Conservation (phyloP, 2,797 vertebrate species). For the Thripadectes ignobilis region DNA sequence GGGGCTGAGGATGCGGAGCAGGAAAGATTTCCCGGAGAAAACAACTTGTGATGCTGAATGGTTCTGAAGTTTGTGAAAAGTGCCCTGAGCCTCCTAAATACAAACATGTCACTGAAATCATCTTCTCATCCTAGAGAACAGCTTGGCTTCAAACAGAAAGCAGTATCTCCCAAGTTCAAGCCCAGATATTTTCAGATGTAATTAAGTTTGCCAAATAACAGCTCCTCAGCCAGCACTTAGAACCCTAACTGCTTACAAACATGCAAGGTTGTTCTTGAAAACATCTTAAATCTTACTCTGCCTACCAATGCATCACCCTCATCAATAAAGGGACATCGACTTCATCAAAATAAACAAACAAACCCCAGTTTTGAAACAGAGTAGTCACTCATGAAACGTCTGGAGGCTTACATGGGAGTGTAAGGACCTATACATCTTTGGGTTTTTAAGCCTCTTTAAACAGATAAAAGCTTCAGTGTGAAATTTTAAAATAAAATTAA, state of each 20-base stretch:
- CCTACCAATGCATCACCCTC: neutral
- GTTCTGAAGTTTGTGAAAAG: conserved; percentile 23
- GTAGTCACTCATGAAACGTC: neutral
- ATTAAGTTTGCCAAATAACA: neutral
- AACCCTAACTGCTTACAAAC: neutral
- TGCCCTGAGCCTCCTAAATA: neutral
- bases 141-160: neutral
- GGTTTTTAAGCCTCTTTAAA: neutral
- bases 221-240: neutral
- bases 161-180: neutral
- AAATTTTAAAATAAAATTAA: neutral
- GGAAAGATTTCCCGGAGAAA: neutral
- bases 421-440: neutral
- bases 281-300: neutral
- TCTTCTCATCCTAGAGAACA: neutral
- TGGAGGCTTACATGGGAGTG: neutral
- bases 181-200: neutral
- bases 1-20: neutral
- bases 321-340: neutral
- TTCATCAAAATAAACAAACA: neutral
- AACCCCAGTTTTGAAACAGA: neutral
- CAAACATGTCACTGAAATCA: neutral
- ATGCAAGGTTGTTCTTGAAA: neutral
- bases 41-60: neutral
- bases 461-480: neutral